Percentiles rank a stretch among this genome's conserved stretches.
Evolutionary conservation across 2,888 invertebrate species (phyloP).

Genomic region (Agapetus fuscipes): DNA sequence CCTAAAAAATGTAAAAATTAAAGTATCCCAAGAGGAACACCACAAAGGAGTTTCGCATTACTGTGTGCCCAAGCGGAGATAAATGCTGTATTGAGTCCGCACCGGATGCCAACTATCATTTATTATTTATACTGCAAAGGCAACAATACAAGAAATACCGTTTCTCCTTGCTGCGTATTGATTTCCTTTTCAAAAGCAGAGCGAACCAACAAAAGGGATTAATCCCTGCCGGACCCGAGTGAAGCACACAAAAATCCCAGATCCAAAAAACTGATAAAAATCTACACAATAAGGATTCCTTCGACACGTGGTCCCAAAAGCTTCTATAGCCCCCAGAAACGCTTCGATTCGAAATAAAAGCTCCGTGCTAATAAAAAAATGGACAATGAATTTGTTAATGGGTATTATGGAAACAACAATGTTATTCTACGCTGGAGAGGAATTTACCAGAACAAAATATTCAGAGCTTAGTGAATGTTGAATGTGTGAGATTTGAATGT

Average conservation of each 20-base stretch:
- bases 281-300: constrained; percentile 9
- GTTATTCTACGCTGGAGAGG: not conserved
- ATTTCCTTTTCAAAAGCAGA: constrained; percentile 7
- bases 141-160: constrained; percentile 12
- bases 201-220: constrained; percentile 9
- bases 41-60: not conserved
- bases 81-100: constrained; percentile 10
- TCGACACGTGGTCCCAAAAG: constrained; percentile 11
- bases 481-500: no score
- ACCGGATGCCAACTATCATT: constrained; percentile 13
- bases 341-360: not conserved
- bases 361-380: not conserved
- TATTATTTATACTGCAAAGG: constrained; percentile 7
- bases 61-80: not conserved
- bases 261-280: constrained; percentile 18
- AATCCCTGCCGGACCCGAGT: constrained; percentile 13
- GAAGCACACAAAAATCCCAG: no score
- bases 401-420: constrained; percentile 1
- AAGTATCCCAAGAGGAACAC: not conserved
- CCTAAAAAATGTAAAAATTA: no score
- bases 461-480: not conserved
- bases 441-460: not conserved
- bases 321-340: no score
- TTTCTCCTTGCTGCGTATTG: constrained; percentile 9
- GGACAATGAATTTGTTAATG: constrained; percentile 4